phyloP scores from a whole-genome alignment of 2,113 vertebrate species.

The Nycticorax nycticorax region DNA sequence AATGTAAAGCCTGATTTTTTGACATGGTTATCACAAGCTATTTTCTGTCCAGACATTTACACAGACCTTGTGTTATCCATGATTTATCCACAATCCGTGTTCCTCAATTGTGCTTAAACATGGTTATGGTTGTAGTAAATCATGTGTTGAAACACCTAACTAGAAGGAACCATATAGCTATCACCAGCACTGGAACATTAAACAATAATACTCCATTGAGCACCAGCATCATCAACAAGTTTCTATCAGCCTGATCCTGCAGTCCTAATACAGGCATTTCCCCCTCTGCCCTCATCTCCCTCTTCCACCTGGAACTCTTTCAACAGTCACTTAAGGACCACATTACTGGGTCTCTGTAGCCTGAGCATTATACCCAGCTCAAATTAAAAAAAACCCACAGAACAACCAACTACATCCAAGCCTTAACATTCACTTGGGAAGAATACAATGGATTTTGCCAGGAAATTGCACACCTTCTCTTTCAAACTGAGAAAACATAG shows the following conservation, averaged over 20 bases:
- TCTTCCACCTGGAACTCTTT: neutral
- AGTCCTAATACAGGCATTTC: neutral
- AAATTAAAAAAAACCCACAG: neutral
- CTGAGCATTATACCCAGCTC: neutral
- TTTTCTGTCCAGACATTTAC: constrained; percentile 60
- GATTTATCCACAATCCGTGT: constrained; percentile 27
- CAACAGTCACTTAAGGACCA: neutral
- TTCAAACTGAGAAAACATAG: neutral
- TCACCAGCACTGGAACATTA: constrained; percentile 23
- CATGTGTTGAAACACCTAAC: neutral
- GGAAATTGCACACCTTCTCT: neutral
- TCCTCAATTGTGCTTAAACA: constrained; percentile 38
- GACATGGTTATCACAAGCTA: constrained; percentile 49
- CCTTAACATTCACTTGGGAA: neutral
- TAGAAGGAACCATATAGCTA: constrained; percentile 9
- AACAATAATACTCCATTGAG: constrained; percentile 14
- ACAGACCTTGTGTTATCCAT: constrained; percentile 6
- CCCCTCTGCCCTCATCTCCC: neutral
- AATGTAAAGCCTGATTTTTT: constrained; percentile 45
- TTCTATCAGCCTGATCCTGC: neutral
- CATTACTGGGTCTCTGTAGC: neutral
- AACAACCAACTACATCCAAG: neutral
- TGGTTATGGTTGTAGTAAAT: constrained; percentile 42
- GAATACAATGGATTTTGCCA: neutral
- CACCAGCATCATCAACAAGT: constrained; percentile 24